A percentile compares a stretch with the other conserved stretches of the same genome.
These are phyloP conservation scores for Meloidogyne hapla DNA, from an alignment of 1,140 invertebrate species.

Conservation along the genomic window DNA sequence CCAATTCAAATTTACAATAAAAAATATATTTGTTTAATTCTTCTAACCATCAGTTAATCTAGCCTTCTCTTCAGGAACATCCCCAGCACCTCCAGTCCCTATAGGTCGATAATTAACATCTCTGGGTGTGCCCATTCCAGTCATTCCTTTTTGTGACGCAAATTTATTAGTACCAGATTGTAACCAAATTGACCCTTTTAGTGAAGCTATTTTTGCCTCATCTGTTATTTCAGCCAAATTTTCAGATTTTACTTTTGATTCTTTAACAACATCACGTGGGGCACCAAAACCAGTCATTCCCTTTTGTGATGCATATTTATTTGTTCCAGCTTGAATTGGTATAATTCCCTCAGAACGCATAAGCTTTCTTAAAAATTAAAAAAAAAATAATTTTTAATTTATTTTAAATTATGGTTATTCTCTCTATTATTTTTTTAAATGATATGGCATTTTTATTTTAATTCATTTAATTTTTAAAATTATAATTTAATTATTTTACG, in stretches of 20 bases:
- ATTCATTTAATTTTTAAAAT: too few relatives aligned
- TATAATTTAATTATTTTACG: constrained; percentile 17
- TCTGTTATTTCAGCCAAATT: constrained; percentile 61
- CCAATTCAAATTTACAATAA: too few relatives aligned
- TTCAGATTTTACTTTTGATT: constrained; percentile 6
- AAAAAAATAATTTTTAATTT: background rate
- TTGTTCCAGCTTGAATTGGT: constrained; percentile 63
- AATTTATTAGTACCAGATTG: constrained; percentile 64
- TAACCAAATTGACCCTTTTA: constrained; percentile 62
- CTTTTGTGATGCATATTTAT: constrained; percentile 64
- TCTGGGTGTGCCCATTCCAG: constrained; percentile 45
- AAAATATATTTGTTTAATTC: background rate
- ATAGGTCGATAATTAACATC: constrained; percentile 64
- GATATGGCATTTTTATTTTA: too few relatives aligned
- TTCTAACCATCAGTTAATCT: constrained; percentile 57
- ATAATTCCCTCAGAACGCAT: constrained; percentile 62
- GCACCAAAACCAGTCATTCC: constrained; percentile 63
- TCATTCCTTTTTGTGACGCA: constrained; percentile 63
- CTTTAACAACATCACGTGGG: constrained; percentile 62
- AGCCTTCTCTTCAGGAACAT: constrained; percentile 63
- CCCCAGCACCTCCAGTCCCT: constrained; percentile 61
- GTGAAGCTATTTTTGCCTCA: constrained; percentile 58
- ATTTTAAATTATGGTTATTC: too few relatives aligned
- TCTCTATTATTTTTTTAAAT: too few relatives aligned
- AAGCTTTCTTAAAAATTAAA: constrained; percentile 45